phyloP scores from a whole-genome alignment of 2,888 invertebrate species.

The Liodrosophila aerea region DNA sequence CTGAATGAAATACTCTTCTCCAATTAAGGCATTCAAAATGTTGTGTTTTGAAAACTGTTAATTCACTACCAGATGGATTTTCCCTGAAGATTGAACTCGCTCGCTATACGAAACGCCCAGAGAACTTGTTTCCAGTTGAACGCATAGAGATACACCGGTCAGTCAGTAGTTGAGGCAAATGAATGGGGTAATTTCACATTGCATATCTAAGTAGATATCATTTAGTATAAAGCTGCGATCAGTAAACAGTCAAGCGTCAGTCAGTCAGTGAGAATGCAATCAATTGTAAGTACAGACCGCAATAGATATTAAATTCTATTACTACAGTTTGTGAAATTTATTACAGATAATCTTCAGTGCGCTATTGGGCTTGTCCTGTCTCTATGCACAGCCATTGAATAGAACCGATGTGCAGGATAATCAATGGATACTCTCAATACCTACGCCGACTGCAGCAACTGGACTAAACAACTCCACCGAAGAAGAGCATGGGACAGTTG shows the following conservation, averaged over 20 bases:
- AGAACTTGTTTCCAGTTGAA: slow-evolving; percentile 2
- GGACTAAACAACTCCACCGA: neutral
- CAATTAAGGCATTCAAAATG: too few species aligned
- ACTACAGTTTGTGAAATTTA: neutral
- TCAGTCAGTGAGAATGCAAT: slow-evolving; percentile 48
- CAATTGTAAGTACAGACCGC: slow-evolving; percentile 52
- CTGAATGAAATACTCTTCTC: too few species aligned
- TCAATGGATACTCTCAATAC: neutral
- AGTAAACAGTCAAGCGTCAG: slow-evolving; percentile 28
- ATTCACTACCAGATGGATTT: neutral
- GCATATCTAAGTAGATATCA: slow-evolving; percentile 32
- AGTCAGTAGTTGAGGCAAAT: neutral
- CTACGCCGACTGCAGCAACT: neutral
- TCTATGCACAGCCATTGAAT: neutral
- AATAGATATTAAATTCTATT: slow-evolving; percentile 1
- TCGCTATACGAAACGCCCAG: slow-evolving; percentile 8
- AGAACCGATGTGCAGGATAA: neutral
- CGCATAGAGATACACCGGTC: neutral
- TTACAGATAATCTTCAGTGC: slow-evolving; percentile 20
- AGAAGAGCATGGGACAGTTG: neutral
- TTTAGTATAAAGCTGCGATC: slow-evolving; percentile 44
- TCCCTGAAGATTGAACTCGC: neutral
- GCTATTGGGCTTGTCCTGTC: slow-evolving; percentile 10
- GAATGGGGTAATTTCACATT: slow-evolving; percentile 48
- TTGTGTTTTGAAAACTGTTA: too few species aligned